Conservation (phyloP, 2,113 vertebrate genomes). For the Alligator mississippiensis region DNA sequence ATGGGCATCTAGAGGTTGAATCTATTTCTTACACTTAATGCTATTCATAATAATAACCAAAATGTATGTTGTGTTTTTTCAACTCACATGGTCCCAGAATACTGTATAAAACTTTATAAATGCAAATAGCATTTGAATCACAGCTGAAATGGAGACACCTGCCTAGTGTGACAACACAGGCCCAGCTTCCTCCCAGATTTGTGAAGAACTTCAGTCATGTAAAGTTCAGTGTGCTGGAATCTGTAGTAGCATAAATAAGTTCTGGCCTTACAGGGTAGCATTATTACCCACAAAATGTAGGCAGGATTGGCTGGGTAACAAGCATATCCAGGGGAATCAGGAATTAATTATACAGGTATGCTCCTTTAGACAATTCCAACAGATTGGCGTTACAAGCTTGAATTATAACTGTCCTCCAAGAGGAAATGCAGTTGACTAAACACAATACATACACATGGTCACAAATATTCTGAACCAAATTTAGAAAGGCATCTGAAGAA, state of each 20-base stretch:
- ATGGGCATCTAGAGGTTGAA: not conserved
- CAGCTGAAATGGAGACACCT: slow-evolving; percentile 28
- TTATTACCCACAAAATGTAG: not conserved
- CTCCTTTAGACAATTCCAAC: too few relatives aligned
- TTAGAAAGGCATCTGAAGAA: not conserved
- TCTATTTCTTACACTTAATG: slow-evolving; percentile 36
- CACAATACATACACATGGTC: not conserved
- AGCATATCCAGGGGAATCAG: not conserved
- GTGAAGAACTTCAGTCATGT: not conserved
- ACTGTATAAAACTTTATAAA: slow-evolving; percentile 36
- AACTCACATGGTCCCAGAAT: not conserved
- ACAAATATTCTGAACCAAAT: not conserved
- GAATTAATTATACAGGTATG: not conserved
- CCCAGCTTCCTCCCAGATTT: not conserved
- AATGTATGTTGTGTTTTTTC: not conserved
- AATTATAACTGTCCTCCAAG: not conserved
- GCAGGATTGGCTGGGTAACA: not conserved
- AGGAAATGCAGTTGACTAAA: not conserved
- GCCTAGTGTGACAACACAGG: not conserved
- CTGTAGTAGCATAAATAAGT: not conserved
- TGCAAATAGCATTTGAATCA: slow-evolving; percentile 1
- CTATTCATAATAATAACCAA: slow-evolving; percentile 17
- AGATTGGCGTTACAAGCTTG: not conserved
- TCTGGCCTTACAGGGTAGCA: not conserved
- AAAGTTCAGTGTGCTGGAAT: not conserved